A percentile compares a stretch with the other conserved stretches of the same genome.
Evolutionary conservation across 1,140 invertebrate genomes (phyloP).

Genomic region (Capitella teleta): DNA sequence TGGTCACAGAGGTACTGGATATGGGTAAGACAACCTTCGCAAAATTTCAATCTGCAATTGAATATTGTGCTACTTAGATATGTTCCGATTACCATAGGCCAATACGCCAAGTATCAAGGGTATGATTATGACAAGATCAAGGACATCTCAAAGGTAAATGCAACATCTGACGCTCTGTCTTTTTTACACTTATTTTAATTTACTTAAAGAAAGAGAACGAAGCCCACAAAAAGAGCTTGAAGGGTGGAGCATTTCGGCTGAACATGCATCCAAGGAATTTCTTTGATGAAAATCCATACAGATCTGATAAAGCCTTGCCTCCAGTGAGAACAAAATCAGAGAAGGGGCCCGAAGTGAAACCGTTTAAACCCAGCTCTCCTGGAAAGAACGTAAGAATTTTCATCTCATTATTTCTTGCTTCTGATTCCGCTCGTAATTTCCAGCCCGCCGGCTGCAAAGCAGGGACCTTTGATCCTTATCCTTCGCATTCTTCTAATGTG

Average conservation of each 20-base stretch:
- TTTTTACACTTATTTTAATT: background rate
- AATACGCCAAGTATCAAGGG: background rate
- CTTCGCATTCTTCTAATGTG: slow-evolving; percentile 32
- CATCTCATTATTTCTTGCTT: background rate
- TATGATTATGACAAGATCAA: background rate
- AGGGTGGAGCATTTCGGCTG: slow-evolving; percentile 33
- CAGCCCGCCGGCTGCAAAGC: slow-evolving; percentile 37
- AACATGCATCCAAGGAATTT: slow-evolving; percentile 35
- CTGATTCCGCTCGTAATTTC: slow-evolving; percentile 1
- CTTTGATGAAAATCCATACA: slow-evolving; percentile 38
- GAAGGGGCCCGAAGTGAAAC: slow-evolving; percentile 21
- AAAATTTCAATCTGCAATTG: background rate
- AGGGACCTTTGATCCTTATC: slow-evolving; percentile 41
- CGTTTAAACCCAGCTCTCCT: slow-evolving; percentile 38
- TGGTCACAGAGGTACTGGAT: slow-evolving; percentile 41
- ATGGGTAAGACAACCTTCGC: slow-evolving; percentile 28
- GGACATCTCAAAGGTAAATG: too few species aligned
- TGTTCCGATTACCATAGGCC: background rate
- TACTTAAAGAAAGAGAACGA: slow-evolving; percentile 23
- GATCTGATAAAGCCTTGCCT: slow-evolving; percentile 21
- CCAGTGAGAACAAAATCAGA: slow-evolving; percentile 21
- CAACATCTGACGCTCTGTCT: background rate
- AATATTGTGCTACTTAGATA: background rate
- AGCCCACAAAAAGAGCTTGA: slow-evolving; percentile 26
- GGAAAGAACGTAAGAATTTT: slow-evolving; percentile 27